Base-by-base conservation (phyloP, 1,140 invertebrate genomes). In the Pissodes strobi region DNA sequence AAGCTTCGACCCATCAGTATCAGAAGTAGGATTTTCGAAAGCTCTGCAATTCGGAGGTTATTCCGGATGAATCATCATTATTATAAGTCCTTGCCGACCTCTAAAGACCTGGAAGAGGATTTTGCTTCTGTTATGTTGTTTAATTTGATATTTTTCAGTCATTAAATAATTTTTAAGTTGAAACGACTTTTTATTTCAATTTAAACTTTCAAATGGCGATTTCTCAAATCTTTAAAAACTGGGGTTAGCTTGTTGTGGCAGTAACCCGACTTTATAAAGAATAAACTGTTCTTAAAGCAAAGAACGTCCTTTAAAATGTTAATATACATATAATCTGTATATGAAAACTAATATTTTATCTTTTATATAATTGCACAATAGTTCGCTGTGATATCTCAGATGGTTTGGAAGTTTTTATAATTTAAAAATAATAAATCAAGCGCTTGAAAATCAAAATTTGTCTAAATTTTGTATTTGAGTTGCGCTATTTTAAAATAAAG, bases 21-120 rank as follows among this genome's bases (percentile, higher is more conserved):
- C 17, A 2, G 17, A 38, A 48, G 1, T 10, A 21, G 22, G 45
- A 48, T 22, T 22, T 3, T 10, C 45, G 18, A 3, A 48, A 48
- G 9, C 45, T 48, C 6, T 48, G 18, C 9, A 25, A 48, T 10
- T 22, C 2, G 18, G 2, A 21, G 2, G 45, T 48, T 1, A 48
- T 48, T 48, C 45, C 18, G 8, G 45, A 48, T 22, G 2, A 48
- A 10, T 48, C 45, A 48, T 48, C 2, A 48, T 8, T 48, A 48
- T 48, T 48, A 3, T 23, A 48, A 48, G 8, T 21, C 21, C 10
- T 1, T 48, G 1, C 18, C 15, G 12, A 25, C 45, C 17, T 48
- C 45, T 22, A 21, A 21, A 17, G 2, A 48, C 1, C 1, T 25
- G 10, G 22, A 48, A 48, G 45, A 48, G 12, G 39, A 43, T 43